A percentile compares a stretch with the other conserved stretches of the same genome.
phyloP scores from a whole-genome alignment of 2,113 vertebrate species.

The Nibea albiflora region DNA sequence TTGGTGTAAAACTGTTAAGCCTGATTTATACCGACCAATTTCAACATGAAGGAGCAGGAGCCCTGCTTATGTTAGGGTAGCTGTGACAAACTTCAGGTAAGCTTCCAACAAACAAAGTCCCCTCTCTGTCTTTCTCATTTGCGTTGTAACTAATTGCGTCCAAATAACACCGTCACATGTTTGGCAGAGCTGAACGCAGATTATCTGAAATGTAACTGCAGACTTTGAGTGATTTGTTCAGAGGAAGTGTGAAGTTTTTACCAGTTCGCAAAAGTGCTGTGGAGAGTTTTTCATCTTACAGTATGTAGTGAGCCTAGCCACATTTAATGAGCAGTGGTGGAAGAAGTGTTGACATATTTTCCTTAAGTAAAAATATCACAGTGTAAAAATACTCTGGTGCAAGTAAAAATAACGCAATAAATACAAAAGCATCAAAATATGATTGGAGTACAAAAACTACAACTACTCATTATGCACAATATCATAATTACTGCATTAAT shows the following conservation, averaged over 20 bases:
- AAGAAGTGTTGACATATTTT: no score
- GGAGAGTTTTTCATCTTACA: no score
- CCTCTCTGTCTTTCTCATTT: no score
- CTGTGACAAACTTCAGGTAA: slow-evolving; percentile 14
- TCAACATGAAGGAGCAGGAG: not conserved
- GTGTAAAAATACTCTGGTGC: no score
- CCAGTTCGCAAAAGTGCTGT: not conserved
- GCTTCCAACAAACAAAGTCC: not conserved
- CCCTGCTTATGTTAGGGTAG: not conserved
- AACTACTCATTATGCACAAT: not conserved
- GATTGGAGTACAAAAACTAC: not conserved
- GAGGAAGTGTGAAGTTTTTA: not conserved
- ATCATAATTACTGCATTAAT: not conserved
- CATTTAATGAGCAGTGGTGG: not conserved
- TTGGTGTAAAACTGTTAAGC: not conserved
- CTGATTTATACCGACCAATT: not conserved
- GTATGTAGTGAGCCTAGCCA: no score
- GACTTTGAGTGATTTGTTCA: not conserved
- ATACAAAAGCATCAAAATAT: no score
- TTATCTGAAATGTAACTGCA: not conserved
- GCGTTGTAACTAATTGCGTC: not conserved
- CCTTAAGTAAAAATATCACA: no score
- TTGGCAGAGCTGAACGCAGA: not conserved
- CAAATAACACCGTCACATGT: not conserved
- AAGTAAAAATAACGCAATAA: no score